Conservation (phyloP, 2,888 invertebrate species). For the Campoplex capitator region DNA sequence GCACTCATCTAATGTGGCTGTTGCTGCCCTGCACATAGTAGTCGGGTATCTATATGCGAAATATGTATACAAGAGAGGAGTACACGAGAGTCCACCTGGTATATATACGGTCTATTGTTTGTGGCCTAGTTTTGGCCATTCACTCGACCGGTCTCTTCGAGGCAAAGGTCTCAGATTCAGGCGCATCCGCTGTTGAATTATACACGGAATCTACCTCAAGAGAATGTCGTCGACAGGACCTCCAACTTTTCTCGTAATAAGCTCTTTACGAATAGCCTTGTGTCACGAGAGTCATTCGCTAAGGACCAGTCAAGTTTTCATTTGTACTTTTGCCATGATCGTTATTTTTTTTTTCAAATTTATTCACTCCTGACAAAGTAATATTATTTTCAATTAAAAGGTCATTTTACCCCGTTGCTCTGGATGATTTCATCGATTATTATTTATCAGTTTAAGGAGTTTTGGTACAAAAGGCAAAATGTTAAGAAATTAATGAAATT, state of each 20-base stretch:
- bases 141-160: conserved; percentile 60
- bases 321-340: neutral
- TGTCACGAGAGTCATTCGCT: neutral
- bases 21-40: conserved; percentile 51
- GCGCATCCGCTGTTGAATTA: conserved; percentile 41
- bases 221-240: conserved; percentile 25
- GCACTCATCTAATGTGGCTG: conserved; percentile 54
- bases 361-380: neutral
- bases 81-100: conserved; percentile 67
- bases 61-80: conserved; percentile 6
- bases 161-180: conserved; percentile 63
- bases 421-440: neutral
- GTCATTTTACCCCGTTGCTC: neutral
- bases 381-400: neutral
- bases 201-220: conserved; percentile 41
- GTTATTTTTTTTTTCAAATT: neutral
- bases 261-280: conserved; percentile 22
- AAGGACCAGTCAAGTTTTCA: neutral
- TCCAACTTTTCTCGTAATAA: conserved; percentile 47
- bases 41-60: conserved; percentile 24
- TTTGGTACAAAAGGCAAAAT: too few relatives aligned
- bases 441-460: too few relatives aligned
- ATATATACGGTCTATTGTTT: conserved; percentile 75
- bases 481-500: too few relatives aligned
- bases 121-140: conserved; percentile 79